Evolutionary conservation across 2,797 vertebrate species (phyloP).

Genomic region (Leptodactylus fallax): DNA sequence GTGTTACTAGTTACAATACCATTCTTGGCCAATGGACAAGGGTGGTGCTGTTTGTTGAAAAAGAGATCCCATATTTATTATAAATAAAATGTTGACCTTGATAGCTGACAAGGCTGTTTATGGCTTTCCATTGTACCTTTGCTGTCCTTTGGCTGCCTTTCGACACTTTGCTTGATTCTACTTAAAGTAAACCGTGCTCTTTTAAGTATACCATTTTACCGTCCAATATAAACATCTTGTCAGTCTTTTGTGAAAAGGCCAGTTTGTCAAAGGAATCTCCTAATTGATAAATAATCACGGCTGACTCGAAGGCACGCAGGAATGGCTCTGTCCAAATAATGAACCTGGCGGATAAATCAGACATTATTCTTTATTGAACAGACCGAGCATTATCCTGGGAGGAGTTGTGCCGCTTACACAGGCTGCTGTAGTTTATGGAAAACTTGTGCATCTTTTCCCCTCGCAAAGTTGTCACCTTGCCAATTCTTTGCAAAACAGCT

Average conservation of each 20-base stretch:
- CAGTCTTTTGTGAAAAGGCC: slow-evolving; percentile 3
- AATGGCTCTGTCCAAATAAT: slow-evolving; percentile 37
- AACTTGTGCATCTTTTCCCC: slow-evolving; percentile 51
- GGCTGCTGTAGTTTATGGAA: slow-evolving; percentile 27
- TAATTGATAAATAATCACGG: slow-evolving; percentile 24
- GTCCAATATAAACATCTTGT: not conserved
- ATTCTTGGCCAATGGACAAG: too few relatives aligned
- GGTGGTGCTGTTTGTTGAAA: too few relatives aligned
- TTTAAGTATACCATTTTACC: not conserved
- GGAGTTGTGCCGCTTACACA: slow-evolving; percentile 32
- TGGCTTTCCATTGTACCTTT: not conserved
- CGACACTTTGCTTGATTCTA: not conserved
- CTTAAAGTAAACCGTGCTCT: not conserved
- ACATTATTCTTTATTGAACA: slow-evolving; percentile 37
- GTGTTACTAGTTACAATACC: too few relatives aligned
- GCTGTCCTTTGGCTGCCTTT: not conserved
- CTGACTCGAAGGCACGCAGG: not conserved
- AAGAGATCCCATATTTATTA: not conserved
- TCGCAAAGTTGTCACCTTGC: slow-evolving; percentile 35
- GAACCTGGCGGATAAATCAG: slow-evolving; percentile 29
- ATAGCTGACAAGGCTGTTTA: not conserved
- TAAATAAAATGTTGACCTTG: not conserved
- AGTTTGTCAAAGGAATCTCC: slow-evolving; percentile 14
- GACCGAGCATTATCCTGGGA: slow-evolving; percentile 25
- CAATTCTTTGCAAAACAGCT: slow-evolving; percentile 39